phyloP scores from a whole-genome alignment of 2,113 vertebrate species.

The Cisticola juncidis region DNA sequence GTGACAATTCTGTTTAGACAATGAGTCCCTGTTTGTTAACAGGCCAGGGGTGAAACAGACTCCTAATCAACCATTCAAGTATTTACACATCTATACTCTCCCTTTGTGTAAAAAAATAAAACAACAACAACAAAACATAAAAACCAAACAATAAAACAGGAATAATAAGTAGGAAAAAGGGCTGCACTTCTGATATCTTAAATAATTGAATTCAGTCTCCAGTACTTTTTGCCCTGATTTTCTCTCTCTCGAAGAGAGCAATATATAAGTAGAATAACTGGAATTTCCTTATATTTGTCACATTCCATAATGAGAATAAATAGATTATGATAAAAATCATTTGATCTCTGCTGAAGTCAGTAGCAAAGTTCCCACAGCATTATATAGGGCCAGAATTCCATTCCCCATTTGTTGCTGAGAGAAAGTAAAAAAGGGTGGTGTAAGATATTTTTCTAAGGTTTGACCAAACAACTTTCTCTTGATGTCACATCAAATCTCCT shows the following conservation, averaged over 20 bases:
- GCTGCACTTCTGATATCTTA: neutral
- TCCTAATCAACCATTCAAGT: neutral
- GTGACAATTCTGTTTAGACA: neutral
- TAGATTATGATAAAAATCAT: neutral
- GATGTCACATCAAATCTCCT: neutral
- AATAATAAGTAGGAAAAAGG: neutral
- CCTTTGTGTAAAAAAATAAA: neutral
- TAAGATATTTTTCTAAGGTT: neutral
- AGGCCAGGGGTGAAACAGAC: neutral
- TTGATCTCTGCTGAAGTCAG: neutral
- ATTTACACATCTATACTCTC: neutral
- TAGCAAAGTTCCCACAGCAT: neutral
- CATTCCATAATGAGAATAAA: neutral
- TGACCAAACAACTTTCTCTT: neutral
- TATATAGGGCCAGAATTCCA: neutral
- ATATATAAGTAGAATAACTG: neutral
- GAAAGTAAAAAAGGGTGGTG: neutral
- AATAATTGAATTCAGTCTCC: neutral
- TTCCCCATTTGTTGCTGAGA: neutral
- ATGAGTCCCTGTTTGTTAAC: neutral
- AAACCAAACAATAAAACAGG: neutral
- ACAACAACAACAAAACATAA: rapidly evolving
- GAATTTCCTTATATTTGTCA: no score
- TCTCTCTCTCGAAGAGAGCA: neutral
- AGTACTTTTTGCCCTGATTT: neutral